A percentile compares a stretch with the other conserved stretches of the same genome.
These are phyloP conservation scores for Proales similis DNA, from an alignment of 1,140 invertebrate genomes.

Conservation along the genomic window DNA sequence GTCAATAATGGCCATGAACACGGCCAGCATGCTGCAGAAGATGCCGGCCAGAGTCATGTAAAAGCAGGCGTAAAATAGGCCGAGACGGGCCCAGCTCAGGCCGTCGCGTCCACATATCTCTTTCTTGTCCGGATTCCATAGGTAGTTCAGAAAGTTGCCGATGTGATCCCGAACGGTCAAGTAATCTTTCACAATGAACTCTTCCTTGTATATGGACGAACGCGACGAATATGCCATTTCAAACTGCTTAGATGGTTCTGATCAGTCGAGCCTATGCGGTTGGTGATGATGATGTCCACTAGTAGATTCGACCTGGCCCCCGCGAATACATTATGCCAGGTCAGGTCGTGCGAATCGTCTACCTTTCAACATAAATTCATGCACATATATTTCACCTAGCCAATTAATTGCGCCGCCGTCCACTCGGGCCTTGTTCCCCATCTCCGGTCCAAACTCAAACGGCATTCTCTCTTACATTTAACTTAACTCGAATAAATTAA, in stretches of 20 bases:
- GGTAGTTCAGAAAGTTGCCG: slow-evolving; percentile 32
- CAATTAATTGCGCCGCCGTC: too few species aligned
- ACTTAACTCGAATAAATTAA: too few species aligned
- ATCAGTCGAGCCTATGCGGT: too few species aligned
- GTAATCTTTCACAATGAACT: slow-evolving; percentile 35
- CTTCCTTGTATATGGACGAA: slow-evolving; percentile 27
- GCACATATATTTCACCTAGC: too few species aligned
- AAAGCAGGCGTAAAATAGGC: slow-evolving; percentile 38
- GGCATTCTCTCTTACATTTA: too few species aligned
- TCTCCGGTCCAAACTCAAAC: too few species aligned
- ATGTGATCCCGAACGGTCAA: slow-evolving; percentile 25
- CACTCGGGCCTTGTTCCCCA: too few species aligned
- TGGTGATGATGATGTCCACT: too few species aligned
- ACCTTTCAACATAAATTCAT: too few species aligned
- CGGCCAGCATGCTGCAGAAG: slow-evolving; percentile 21
- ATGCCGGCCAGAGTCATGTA: slow-evolving; percentile 32
- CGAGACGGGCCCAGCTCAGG: slow-evolving; percentile 35
- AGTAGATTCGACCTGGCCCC: too few species aligned
- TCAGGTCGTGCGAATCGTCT: too few species aligned
- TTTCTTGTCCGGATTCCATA: slow-evolving; percentile 38
- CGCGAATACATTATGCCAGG: too few species aligned
- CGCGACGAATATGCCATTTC: slow-evolving; percentile 35
- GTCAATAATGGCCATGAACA: slow-evolving; percentile 39
- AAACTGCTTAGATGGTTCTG: neutral
- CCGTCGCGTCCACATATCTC: slow-evolving; percentile 37